A percentile compares a stretch with the other conserved stretches of the same genome.
These are phyloP conservation scores for Ectropis grisescens DNA, from an alignment of 1,140 invertebrate genomes.

Conservation along the genomic window DNA sequence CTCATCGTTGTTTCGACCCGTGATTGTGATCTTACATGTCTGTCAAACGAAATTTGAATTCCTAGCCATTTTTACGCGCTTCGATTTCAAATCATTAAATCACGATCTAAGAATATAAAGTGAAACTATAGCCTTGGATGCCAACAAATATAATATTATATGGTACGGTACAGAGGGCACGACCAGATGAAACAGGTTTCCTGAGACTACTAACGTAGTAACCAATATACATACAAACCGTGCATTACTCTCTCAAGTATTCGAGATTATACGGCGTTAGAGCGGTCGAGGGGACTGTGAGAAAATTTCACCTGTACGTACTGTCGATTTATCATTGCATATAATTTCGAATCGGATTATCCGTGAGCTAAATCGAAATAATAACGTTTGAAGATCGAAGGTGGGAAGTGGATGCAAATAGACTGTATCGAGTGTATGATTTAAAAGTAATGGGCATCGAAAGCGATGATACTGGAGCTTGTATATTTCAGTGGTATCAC, in stretches of 20 bases:
- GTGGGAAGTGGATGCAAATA: no score
- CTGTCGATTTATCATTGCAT: conserved; percentile 20
- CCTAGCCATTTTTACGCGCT: conserved; percentile 4
- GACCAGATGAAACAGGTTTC: conserved; percentile 52
- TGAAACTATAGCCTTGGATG: conserved; percentile 21
- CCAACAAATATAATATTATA: conserved; percentile 19
- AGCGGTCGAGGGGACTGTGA: conserved; percentile 33
- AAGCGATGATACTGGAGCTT: no score
- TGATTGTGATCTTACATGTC: not conserved
- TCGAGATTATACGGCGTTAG: conserved; percentile 36
- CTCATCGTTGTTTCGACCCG: not conserved
- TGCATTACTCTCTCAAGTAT: conserved; percentile 43
- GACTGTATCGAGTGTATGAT: no score
- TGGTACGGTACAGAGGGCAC: conserved; percentile 47
- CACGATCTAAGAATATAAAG: conserved; percentile 21
- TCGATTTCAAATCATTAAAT: conserved; percentile 11
- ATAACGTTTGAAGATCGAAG: no score
- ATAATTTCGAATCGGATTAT: no score
- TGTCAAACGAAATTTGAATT: conserved; percentile 1
- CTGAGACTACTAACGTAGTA: conserved; percentile 52
- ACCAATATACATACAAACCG: conserved; percentile 55
- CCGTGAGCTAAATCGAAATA: no score
- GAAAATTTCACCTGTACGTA: conserved; percentile 56
- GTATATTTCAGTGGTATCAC: conserved; percentile 21
- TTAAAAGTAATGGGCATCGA: no score